These are phyloP conservation scores for Capra hircus DNA, from an alignment of 2,113 vertebrate species.

Conservation along the genomic window DNA sequence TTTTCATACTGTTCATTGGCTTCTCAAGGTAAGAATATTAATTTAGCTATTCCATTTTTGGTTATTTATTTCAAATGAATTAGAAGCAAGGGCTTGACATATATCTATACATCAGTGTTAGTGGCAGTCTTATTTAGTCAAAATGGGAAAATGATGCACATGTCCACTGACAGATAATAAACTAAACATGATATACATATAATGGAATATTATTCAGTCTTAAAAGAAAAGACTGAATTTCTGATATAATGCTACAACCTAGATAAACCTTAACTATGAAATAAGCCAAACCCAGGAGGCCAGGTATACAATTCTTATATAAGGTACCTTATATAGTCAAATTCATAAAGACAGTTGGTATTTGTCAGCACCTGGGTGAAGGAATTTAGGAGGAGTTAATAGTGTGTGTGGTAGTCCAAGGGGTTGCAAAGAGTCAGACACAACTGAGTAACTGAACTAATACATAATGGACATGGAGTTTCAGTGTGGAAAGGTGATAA, in stretches of 20 bases:
- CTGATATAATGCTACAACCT: not conserved
- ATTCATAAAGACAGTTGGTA: not conserved
- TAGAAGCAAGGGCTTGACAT: not conserved
- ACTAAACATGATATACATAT: not conserved
- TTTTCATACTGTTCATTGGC: not conserved
- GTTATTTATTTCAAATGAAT: not conserved
- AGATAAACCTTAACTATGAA: not conserved
- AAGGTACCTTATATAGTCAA: not conserved
- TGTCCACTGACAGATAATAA: not conserved
- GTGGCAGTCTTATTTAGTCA: not conserved
- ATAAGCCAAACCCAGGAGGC: not conserved
- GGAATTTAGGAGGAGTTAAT: not conserved
- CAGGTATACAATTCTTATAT: not conserved
- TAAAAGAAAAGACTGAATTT: not conserved
- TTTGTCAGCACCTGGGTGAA: not conserved
- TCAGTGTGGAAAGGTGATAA: not conserved
- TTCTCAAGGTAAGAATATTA: not conserved
- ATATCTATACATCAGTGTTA: not conserved
- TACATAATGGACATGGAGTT: not conserved
- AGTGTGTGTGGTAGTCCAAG: not conserved
- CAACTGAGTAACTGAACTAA: not conserved
- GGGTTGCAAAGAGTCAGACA: not conserved
- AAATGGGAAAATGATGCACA: not conserved
- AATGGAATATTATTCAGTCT: not conserved
- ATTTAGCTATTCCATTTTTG: not conserved